Conservation (phyloP, 2,888 invertebrate species). For the Macrosoma leucophasiata region DNA sequence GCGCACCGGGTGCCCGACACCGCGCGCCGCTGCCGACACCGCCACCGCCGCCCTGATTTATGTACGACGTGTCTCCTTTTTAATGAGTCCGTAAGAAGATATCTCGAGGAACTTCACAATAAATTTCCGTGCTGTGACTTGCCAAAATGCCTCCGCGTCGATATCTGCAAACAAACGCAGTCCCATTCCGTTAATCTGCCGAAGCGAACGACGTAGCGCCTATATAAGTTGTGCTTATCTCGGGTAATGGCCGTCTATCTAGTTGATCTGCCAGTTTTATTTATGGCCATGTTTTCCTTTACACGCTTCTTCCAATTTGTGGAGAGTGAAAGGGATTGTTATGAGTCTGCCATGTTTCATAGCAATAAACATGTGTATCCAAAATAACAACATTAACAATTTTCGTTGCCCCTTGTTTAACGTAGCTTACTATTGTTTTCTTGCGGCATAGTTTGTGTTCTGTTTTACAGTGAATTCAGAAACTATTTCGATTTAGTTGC, state of each 20-base stretch:
- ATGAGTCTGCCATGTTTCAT: constrained; percentile 73
- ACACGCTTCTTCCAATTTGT: constrained; percentile 74
- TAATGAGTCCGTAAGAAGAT: constrained; percentile 75
- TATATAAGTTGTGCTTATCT: constrained; percentile 72
- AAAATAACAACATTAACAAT: constrained; percentile 69
- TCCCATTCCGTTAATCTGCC: constrained; percentile 68
- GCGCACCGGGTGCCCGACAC: constrained; percentile 44
- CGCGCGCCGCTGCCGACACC: constrained; percentile 33
- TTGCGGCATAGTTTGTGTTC: constrained; percentile 31
- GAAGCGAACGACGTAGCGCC: constrained; percentile 60
- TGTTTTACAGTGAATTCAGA: constrained; percentile 24
- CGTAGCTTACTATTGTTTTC: constrained; percentile 50
- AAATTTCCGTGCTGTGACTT: constrained; percentile 66
- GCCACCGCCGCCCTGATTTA: constrained; percentile 65
- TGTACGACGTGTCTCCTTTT: constrained; percentile 75
- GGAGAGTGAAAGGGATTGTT: constrained; percentile 75
- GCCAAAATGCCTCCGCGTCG: constrained; percentile 65
- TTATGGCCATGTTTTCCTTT: constrained; percentile 75
- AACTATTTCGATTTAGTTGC: constrained; percentile 28
- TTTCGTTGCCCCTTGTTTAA: constrained; percentile 45
- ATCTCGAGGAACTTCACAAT: constrained; percentile 67
- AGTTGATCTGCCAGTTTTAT: constrained; percentile 74
- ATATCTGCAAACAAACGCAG: constrained; percentile 71
- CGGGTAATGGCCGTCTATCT: constrained; percentile 72
- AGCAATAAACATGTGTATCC: constrained; percentile 73